These are phyloP conservation scores for Philotrypesis tridentata DNA, from an alignment of 1,140 invertebrate genomes.

Conservation along the genomic window DNA sequence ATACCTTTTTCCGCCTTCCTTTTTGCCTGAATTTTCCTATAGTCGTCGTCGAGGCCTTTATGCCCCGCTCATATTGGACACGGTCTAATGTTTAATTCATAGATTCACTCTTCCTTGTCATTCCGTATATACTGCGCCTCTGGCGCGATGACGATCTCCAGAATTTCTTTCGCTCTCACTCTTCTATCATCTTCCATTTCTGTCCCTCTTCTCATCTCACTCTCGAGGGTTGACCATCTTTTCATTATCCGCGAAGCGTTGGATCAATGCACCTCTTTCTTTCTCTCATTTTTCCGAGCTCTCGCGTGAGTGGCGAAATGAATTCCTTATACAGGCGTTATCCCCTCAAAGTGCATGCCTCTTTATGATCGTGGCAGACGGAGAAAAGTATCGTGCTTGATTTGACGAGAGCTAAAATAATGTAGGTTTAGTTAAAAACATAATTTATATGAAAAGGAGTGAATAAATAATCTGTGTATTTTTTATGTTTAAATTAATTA, in stretches of 20 bases:
- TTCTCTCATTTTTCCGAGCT: slow-evolving; percentile 6
- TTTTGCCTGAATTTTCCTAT: slow-evolving; percentile 10
- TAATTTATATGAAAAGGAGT: too few species aligned
- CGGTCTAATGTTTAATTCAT: slow-evolving; percentile 41
- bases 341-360: background rate
- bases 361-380: background rate
- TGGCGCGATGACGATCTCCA: background rate
- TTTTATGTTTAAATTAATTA: too few species aligned
- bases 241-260: slow-evolving; percentile 11
- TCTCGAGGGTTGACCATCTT: slow-evolving; percentile 24
- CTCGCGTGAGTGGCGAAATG: slow-evolving; percentile 11
- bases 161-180: background rate
- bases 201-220: background rate
- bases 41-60: background rate
- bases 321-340: slow-evolving; percentile 22
- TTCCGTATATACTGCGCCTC: background rate
- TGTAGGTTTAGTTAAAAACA: background rate
- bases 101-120: slow-evolving; percentile 15
- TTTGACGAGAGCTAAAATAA: background rate
- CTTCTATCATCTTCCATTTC: slow-evolving; percentile 8
- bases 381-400: background rate
- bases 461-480: too few species aligned
- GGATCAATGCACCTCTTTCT: slow-evolving; percentile 16
- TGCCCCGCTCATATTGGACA: slow-evolving; percentile 23
- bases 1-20: background rate